phyloP scores from a whole-genome alignment of 1,140 invertebrate genomes.

The Aphidius gifuensis region DNA sequence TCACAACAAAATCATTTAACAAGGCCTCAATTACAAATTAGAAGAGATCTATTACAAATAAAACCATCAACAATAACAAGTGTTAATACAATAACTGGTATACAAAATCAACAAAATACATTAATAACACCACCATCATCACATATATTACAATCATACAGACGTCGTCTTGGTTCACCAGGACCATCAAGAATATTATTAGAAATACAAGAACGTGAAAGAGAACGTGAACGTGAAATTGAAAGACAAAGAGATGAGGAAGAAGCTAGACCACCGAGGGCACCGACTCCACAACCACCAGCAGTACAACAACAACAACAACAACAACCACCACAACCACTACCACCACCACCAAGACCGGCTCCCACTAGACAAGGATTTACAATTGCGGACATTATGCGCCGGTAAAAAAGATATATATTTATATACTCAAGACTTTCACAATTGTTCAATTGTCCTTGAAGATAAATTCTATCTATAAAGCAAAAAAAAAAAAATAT shows the following conservation, averaged over 20 bases:
- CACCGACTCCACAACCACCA: slow-evolving; percentile 17
- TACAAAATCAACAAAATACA: slow-evolving; percentile 52
- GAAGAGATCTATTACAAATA: slow-evolving; percentile 66
- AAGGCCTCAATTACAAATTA: slow-evolving; percentile 66
- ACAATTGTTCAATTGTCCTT: too few relatives aligned
- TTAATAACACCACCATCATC: slow-evolving; percentile 53
- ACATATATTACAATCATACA: slow-evolving; percentile 44
- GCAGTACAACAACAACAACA: slow-evolving; percentile 29
- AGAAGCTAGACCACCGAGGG: too few relatives aligned
- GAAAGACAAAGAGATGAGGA: slow-evolving; percentile 37
- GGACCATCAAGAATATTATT: slow-evolving; percentile 46
- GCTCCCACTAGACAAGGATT: slow-evolving; percentile 49
- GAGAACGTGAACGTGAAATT: slow-evolving; percentile 41
- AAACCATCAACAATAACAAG: slow-evolving; percentile 55
- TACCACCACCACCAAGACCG: slow-evolving; percentile 47
- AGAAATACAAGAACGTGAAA: slow-evolving; percentile 48
- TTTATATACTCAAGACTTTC: too few relatives aligned
- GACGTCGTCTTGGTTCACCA: slow-evolving; percentile 47
- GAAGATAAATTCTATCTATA: too few relatives aligned
- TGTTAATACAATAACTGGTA: slow-evolving; percentile 20
- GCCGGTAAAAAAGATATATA: slow-evolving; percentile 36
- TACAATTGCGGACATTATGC: slow-evolving; percentile 54
- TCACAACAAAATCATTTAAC: slow-evolving; percentile 50
- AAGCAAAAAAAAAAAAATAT: too few relatives aligned
- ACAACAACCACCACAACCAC: slow-evolving; percentile 51